phyloP scores from a whole-genome alignment of 2,797 vertebrate species.

The Alca torda region DNA sequence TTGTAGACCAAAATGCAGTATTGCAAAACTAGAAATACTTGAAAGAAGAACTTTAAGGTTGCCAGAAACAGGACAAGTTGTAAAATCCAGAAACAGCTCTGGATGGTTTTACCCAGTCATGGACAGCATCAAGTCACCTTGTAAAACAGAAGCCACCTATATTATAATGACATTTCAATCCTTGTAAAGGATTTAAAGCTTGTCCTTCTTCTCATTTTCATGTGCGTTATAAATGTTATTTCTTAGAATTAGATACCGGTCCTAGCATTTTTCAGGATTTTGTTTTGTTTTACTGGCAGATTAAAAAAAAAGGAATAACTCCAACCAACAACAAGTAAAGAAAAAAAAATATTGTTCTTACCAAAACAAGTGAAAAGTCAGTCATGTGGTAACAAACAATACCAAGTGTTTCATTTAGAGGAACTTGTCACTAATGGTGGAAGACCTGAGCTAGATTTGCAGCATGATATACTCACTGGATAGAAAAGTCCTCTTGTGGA shows the following conservation, averaged over 20 bases:
- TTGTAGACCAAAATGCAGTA: neutral
- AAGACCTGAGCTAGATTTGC: neutral
- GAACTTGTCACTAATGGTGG: neutral
- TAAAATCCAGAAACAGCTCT: neutral
- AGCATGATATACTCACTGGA: rapidly evolving
- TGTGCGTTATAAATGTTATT: neutral
- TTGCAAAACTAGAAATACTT: neutral
- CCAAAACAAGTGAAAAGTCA: neutral
- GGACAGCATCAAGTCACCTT: neutral
- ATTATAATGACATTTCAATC: neutral
- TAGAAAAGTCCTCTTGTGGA: neutral
- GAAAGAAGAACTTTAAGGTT: neutral
- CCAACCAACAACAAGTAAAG: neutral
- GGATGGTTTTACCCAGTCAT: neutral
- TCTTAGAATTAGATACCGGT: neutral
- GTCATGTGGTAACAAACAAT: neutral
- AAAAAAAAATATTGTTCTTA: neutral
- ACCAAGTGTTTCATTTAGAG: neutral
- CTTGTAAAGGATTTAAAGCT: neutral
- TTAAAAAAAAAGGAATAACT: neutral
- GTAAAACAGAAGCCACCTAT: neutral
- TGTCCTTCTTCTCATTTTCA: neutral
- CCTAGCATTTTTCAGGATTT: neutral
- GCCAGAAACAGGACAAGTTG: neutral
- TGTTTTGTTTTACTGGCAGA: neutral